Conservation (phyloP, 1,140 invertebrate species). For the Drosophila elegans region DNA sequence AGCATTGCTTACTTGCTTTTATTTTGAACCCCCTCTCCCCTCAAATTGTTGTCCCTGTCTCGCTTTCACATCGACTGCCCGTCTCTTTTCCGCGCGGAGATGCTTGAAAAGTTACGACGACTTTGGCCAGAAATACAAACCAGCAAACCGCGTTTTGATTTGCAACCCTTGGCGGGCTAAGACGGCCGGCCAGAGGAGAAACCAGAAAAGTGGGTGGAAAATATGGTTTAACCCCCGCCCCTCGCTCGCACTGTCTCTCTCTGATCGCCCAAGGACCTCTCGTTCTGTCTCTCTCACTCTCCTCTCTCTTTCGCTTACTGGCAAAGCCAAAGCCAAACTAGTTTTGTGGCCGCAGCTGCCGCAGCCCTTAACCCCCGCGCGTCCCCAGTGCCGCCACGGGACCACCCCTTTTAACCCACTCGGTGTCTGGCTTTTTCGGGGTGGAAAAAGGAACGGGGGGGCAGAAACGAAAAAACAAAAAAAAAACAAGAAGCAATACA, state of each 20-base stretch:
- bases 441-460: conserved; percentile 29
- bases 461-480: neutral
- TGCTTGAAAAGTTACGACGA: conserved; percentile 74
- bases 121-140: conserved; percentile 83
- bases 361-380: conserved; percentile 45
- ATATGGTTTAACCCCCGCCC: conserved; percentile 57
- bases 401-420: conserved; percentile 27
- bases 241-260: conserved; percentile 11
- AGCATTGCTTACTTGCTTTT: conserved; percentile 10
- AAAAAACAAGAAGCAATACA: conserved; percentile 7
- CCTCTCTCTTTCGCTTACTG: conserved; percentile 11
- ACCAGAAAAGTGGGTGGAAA: conserved; percentile 80
- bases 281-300: conserved; percentile 27
- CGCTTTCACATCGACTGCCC: conserved; percentile 2
- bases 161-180: conserved; percentile 79
- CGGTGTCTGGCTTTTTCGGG: conserved; percentile 30
- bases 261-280: neutral
- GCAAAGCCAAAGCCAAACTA: conserved; percentile 79
- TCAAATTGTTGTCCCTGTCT: conserved; percentile 4
- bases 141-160: conserved; percentile 83
- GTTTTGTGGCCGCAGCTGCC: conserved; percentile 71
- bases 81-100: conserved; percentile 27
- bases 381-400: conserved; percentile 5
- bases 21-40: neutral
- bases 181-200: conserved; percentile 68